Evolutionary conservation across 2,888 invertebrate genomes (phyloP).

Genomic region (Rutpela maculata): DNA sequence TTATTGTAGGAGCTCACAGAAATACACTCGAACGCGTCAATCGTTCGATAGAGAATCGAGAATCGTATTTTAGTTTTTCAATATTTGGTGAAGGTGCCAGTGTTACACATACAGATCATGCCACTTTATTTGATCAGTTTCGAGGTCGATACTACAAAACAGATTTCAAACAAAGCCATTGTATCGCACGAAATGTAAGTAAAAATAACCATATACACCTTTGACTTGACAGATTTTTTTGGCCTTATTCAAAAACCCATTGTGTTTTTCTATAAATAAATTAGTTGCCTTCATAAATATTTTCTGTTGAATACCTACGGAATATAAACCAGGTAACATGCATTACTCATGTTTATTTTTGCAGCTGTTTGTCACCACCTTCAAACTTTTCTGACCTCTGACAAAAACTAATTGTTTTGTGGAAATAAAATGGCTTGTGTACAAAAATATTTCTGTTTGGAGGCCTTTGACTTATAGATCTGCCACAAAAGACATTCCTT

Average conservation of each 20-base stretch:
- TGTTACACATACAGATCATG: too few relatives aligned
- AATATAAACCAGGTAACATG: neutral
- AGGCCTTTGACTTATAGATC: neutral
- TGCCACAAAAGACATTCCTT: neutral
- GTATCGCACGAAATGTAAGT: neutral
- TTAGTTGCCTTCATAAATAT: neutral
- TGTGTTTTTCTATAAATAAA: neutral
- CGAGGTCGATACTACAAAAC: neutral
- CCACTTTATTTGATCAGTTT: too few relatives aligned
- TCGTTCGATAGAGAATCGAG: too few relatives aligned
- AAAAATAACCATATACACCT: neutral
- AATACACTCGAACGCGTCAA: too few relatives aligned
- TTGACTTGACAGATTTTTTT: neutral
- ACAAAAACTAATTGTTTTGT: constrained; percentile 1
- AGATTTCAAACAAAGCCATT: neutral
- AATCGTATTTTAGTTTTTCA: too few relatives aligned
- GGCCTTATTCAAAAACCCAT: neutral
- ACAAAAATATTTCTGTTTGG: constrained; percentile 8
- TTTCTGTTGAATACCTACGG: neutral
- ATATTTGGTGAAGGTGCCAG: too few relatives aligned
- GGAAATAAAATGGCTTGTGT: constrained; percentile 12
- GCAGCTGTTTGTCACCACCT: neutral
- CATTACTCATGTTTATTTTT: constrained; percentile 12
- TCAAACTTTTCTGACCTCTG: constrained; percentile 10
- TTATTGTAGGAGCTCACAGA: too few relatives aligned